Percentiles rank a stretch among this genome's conserved stretches.
phyloP scores from a whole-genome alignment of 1,140 invertebrate genomes.

The Oreohelix idahoensis region DNA sequence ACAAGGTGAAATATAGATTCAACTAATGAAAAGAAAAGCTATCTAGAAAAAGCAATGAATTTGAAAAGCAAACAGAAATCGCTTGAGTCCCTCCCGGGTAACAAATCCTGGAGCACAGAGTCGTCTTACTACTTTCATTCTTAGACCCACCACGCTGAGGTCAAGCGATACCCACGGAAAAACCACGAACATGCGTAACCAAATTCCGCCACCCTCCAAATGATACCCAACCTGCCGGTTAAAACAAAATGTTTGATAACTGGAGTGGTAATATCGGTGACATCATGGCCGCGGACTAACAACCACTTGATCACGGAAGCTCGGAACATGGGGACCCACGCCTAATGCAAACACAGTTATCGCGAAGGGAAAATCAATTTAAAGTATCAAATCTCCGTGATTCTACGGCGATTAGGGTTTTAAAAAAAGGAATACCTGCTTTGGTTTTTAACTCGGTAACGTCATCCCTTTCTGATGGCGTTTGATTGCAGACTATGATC shows the following conservation, averaged over 20 bases:
- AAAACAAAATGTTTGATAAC: not conserved
- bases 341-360: not conserved
- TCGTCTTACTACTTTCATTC: not conserved
- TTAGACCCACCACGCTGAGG: not conserved
- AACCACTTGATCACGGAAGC: not conserved
- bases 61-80: not conserved
- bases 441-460: too few relatives aligned
- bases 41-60: not conserved
- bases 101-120: not conserved
- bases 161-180: not conserved
- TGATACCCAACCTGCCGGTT: not conserved
- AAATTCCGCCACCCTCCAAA: not conserved
- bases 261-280: slow-evolving; percentile 2
- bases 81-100: not conserved
- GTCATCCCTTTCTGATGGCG: too few relatives aligned
- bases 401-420: not conserved
- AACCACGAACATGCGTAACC: not conserved
- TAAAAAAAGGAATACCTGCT: too few relatives aligned
- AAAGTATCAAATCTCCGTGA: not conserved
- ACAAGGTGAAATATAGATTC: too few relatives aligned
- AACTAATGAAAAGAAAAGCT: not conserved
- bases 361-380: not conserved
- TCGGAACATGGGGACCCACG: not conserved
- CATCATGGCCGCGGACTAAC: not conserved
- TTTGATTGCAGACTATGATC: too few relatives aligned